A percentile compares a stretch with the other conserved stretches of the same genome.
Evolutionary conservation across 2,888 invertebrate species (phyloP).

Genomic region (Drosophila kambysellisi): DNA sequence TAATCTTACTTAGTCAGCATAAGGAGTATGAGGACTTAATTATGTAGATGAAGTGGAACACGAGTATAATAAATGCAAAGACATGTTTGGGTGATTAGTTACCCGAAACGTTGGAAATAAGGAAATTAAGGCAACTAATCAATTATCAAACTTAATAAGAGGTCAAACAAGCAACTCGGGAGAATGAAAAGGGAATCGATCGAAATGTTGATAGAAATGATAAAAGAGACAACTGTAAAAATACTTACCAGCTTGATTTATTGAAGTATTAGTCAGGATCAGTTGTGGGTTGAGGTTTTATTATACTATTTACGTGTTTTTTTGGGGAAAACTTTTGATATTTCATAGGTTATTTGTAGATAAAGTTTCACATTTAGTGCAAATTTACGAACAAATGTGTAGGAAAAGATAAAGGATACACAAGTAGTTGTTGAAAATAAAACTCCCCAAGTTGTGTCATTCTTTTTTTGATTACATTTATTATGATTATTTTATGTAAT

Average conservation of each 20-base stretch:
- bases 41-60: constrained; percentile 3
- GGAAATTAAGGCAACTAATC: neutral
- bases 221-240: neutral
- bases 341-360: neutral
- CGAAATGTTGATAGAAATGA: neutral
- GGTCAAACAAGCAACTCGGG: neutral
- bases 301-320: neutral
- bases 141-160: neutral
- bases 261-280: neutral
- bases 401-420: neutral
- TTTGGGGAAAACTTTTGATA: neutral
- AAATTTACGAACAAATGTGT: neutral
- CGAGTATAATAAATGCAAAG: constrained; percentile 10
- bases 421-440: constrained; percentile 15
- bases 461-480: constrained; percentile 27
- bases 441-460: constrained; percentile 13
- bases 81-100: constrained; percentile 5
- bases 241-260: neutral
- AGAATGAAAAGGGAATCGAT: neutral
- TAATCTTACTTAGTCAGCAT: constrained; percentile 1
- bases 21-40: neutral
- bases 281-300: neutral
- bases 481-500: constrained; percentile 35
- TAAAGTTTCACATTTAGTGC: neutral
- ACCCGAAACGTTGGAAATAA: neutral